These are phyloP conservation scores for Pterocles gutturalis DNA, from an alignment of 2,113 vertebrate genomes.

Conservation along the genomic window DNA sequence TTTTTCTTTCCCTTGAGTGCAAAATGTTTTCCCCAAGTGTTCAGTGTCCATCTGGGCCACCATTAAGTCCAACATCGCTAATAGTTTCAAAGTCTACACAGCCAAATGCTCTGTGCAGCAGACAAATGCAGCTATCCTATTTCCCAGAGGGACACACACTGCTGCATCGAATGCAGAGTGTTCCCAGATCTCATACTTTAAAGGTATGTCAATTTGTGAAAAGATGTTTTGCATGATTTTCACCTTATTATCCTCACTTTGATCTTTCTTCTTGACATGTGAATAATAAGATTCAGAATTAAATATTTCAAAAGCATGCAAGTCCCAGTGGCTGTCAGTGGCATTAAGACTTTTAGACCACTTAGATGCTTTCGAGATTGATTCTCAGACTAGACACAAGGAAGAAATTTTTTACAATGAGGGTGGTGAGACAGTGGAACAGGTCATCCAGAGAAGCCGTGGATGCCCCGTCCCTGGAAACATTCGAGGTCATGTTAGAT, in stretches of 20 bases:
- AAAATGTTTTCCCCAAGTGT: neutral
- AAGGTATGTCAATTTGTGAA: neutral
- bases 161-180: neutral
- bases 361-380: neutral
- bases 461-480: too few relatives aligned
- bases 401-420: too few relatives aligned
- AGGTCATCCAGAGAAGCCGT: too few relatives aligned
- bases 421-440: too few relatives aligned
- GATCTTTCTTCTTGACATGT: neutral
- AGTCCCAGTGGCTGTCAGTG: neutral
- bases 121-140: neutral
- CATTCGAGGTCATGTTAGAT: too few relatives aligned
- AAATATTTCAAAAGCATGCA: neutral
- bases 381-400: too few relatives aligned
- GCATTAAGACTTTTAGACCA: neutral
- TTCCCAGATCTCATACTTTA: neutral
- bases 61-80: neutral
- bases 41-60: neutral
- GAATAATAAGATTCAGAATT: neutral
- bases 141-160: neutral
- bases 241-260: neutral
- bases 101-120: accelerated
- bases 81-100: neutral
- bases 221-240: neutral
- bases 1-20: neutral